Conservation (phyloP, 2,888 invertebrate genomes). For the Volucella zonaria region DNA sequence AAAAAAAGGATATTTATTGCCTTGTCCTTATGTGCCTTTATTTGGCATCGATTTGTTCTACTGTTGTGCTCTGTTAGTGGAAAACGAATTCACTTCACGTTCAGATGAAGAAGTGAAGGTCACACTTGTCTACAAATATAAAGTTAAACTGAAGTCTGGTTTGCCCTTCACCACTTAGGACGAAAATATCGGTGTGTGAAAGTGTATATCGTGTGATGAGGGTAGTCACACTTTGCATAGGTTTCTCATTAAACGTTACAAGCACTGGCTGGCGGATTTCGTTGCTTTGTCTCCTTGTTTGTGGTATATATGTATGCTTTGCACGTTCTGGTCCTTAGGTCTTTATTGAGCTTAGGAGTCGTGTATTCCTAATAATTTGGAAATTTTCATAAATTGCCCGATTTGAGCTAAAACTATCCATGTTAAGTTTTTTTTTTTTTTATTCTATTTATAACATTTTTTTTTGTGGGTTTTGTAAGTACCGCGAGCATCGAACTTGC, state of each 20-base stretch:
- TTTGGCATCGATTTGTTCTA: slow-evolving; percentile 24
- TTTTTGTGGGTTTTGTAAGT: too few species aligned
- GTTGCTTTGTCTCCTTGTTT: not conserved
- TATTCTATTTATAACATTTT: too few species aligned
- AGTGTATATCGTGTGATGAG: slow-evolving; percentile 21
- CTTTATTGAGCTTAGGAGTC: too few species aligned
- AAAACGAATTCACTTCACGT: slow-evolving; percentile 49
- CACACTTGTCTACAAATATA: slow-evolving; percentile 2
- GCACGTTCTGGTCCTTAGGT: slow-evolving; percentile 51
- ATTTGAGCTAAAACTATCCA: too few species aligned
- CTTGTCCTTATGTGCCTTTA: slow-evolving; percentile 18
- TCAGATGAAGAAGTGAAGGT: slow-evolving; percentile 32
- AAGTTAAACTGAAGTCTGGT: not conserved
- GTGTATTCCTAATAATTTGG: too few species aligned
- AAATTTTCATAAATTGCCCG: too few species aligned
- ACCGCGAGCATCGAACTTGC: too few species aligned
- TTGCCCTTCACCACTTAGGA: not conserved
- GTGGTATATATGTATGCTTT: not conserved
- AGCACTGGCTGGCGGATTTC: not conserved
- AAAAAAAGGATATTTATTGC: slow-evolving; percentile 16
- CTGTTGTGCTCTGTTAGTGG: not conserved
- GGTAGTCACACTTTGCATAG: slow-evolving; percentile 45
- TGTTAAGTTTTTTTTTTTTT: too few species aligned
- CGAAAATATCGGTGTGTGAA: not conserved
- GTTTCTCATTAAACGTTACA: slow-evolving; percentile 41